These are phyloP conservation scores for Apamea monoglypha DNA, from an alignment of 2,888 invertebrate species.

Conservation along the genomic window DNA sequence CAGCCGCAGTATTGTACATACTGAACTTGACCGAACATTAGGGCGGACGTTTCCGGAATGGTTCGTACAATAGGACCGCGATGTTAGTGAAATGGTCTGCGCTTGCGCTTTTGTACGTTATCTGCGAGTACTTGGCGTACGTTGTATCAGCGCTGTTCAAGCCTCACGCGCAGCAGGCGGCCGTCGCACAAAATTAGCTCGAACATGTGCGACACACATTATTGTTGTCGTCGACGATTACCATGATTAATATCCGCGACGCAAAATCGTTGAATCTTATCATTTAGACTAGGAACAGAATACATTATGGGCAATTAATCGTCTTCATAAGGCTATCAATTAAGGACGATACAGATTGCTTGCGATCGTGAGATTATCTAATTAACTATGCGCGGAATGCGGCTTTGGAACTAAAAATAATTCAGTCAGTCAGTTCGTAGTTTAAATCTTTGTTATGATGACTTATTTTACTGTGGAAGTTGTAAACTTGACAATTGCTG, in stretches of 20 bases:
- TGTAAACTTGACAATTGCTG: slow-evolving; percentile 56
- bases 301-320: slow-evolving; percentile 58
- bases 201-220: slow-evolving; percentile 82
- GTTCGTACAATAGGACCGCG: slow-evolving; percentile 73
- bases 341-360: slow-evolving; percentile 51
- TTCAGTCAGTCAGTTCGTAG: slow-evolving; percentile 26
- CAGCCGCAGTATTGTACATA: slow-evolving; percentile 63
- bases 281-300: slow-evolving; percentile 58
- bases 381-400: slow-evolving; percentile 51
- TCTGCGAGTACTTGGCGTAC: slow-evolving; percentile 64
- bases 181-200: slow-evolving; percentile 80
- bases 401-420: slow-evolving; percentile 35
- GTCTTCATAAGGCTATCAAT: slow-evolving; percentile 54
- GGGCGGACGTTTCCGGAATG: slow-evolving; percentile 75
- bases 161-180: slow-evolving; percentile 79
- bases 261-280: slow-evolving; percentile 73
- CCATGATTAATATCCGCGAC: slow-evolving; percentile 79
- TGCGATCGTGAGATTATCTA: slow-evolving; percentile 44
- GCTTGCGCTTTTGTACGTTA: slow-evolving; percentile 72
- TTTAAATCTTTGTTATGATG: slow-evolving; percentile 41
- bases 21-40: slow-evolving; percentile 55
- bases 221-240: slow-evolving; percentile 75
- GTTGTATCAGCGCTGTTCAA: slow-evolving; percentile 55
- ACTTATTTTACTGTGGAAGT: slow-evolving; percentile 49
- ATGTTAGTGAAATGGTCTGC: slow-evolving; percentile 68